Evolutionary conservation across 2,797 vertebrate genomes (phyloP).

Genomic region (Brotogeris chrysoptera): DNA sequence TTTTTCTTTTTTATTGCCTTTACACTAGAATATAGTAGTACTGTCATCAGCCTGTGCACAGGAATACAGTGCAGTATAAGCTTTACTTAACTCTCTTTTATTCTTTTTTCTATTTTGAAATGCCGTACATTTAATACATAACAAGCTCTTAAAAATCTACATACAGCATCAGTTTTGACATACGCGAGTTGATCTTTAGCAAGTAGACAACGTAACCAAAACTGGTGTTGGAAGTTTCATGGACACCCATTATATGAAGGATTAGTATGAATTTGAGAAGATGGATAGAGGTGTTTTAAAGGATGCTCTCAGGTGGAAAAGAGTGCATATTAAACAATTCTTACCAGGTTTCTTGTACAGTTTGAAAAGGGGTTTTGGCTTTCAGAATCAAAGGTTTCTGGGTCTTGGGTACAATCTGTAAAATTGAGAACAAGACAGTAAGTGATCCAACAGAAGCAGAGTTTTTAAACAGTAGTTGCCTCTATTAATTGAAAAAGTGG

Average conservation of each 20-base stretch:
- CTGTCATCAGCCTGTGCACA: neutral
- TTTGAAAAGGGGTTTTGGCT: neutral
- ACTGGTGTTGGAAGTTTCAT: neutral
- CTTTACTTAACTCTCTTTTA: neutral
- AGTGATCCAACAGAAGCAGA: neutral
- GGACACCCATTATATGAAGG: neutral
- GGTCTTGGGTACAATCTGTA: neutral
- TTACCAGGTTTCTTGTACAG: neutral
- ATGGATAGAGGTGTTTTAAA: neutral
- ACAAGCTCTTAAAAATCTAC: neutral
- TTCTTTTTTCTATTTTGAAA: neutral
- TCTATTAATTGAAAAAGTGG: neutral
- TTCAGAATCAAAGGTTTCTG: neutral
- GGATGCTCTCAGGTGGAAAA: neutral
- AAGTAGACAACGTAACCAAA: neutral
- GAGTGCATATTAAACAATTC: neutral
- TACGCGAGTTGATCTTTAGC: neutral
- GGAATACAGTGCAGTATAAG: neutral
- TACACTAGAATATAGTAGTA: neutral
- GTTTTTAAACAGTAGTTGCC: neutral
- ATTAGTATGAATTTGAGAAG: neutral
- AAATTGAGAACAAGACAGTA: neutral
- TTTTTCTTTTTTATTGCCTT: neutral
- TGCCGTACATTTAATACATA: neutral
- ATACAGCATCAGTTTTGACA: accelerated